Base-by-base conservation (phyloP, 1,140 invertebrate genomes). In the Macrosteles quadrilineatus region DNA sequence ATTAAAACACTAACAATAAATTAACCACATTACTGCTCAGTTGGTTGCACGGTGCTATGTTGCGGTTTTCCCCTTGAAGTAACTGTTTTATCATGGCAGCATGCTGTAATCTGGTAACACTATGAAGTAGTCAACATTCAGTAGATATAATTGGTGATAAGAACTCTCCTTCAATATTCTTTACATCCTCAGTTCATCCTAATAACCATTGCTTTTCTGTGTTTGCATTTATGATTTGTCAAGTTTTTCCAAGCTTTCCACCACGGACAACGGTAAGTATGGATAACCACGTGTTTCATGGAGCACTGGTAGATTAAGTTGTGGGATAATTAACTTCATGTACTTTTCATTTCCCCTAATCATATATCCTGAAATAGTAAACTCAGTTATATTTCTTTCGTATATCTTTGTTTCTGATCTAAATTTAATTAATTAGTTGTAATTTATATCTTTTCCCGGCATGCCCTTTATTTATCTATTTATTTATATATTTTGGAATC, bases 391-490 rank as follows among this genome's bases (percentile, higher is more conserved):
- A 19, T 65, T 69, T 21, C 43, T 73, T 69, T 69, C 57, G 25
- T 68, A 73, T 67, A 63, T 57, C 57, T 64, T 75, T 57, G 67
- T 71, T 71, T 69, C 73, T 69, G 23, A 62, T 71, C 65, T 73
- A 71, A 68, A 73, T 57, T 57, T 70, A n/a, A n/a, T n/a, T n/a
- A n/a, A n/a, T n/a, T n/a, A 53, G 40, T 68, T 71, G 45, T 21
- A 67, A 55, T 55, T 71, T 59, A 77, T 80, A 81, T 85, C 83
- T 85, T 86, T 85, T 86, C 83, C 83, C 85, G 84, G 85, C 85
- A 87, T 87, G 85, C 81, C 78, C 77, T 80, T 78, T 75, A 79
- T 77, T 80, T 78, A 77, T 79, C n/a, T 75, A 64, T 6, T 59
- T 27, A 59, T 59, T 59, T 59, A 27, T 29, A 21, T 25, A 59